Base-by-base conservation (phyloP, 2,113 vertebrate species). In the Pongo abelii region DNA sequence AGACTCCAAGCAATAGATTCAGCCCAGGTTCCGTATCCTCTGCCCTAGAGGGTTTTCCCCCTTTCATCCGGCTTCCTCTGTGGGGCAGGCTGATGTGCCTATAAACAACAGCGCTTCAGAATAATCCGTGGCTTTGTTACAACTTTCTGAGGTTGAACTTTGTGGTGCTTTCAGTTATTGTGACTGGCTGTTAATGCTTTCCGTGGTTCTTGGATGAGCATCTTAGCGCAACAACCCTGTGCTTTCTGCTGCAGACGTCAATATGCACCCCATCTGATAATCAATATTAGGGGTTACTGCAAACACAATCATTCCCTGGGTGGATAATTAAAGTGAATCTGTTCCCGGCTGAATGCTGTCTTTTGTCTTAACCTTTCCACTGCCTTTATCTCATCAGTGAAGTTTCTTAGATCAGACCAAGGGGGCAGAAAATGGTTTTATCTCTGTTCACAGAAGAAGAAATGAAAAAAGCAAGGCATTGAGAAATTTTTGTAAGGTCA, bases 241-340 rank as follows among this genome's bases (percentile, higher is more conserved):
- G 46, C 61, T 75, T 55, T 78, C 43, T 78, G 70, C 38, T 83
- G 22, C 18, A 94, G 59, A 91, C n/a, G 27, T 92, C 52, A 84
- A 81, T 89, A 59, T 4, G 11, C 5, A 13, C 55, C 67, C 1
- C 1, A 38, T 40, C 40, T 91, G 16, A 91, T 88, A 80, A 94
- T 93, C 84, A 91, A 69, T 95, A 87, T 22, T 52, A 90, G 46
- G 55, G 48, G 17, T 88, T 85, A 77, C 40, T 79, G n/a, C 14
- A 94, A 84, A 85, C 48, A 94, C 75, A 84, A 86, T 72, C 80
- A 93, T 79, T 96, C 87, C 93, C 94, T 95, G 4, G 35, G 50
- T 38, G 32, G 25, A 46, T 95, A 93, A 98, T 97, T 95, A 96
- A 96, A 97, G 64, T 86, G 67, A 91, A 78, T 72, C 48, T 52